Evolutionary conservation across 1,140 invertebrate species (phyloP), one percentile per base, ranked within the genome.

Genomic region (Sinella curviseta): DNA sequence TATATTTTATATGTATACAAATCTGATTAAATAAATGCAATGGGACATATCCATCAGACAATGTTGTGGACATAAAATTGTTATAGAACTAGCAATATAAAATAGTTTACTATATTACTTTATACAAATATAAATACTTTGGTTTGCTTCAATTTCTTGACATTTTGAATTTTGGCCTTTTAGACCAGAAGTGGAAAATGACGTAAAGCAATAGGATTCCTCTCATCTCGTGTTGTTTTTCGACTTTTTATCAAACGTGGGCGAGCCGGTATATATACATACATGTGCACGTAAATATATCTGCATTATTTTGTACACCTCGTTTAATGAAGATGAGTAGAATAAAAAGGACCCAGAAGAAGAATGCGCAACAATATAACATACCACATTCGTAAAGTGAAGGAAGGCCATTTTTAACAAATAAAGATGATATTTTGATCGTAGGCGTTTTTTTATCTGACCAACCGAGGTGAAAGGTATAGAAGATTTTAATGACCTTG

Each of bases 401-500:
- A 17, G 55, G 12, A 24, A 60, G 55, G 24, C n/a, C 55, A 60
- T 60, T 60, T 60, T n/a, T 24, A n/a, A 60, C 4, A 60, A 60
- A 60, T 60, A 48, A 48, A 48, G 4, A 17, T 48, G 39, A n/a
- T n/a, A n/a, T n/a, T 48, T 4, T 48, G n/a, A 24, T 60, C 55
- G 55, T 60, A 60, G 55, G 55, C n/a, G 55, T 8, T 3, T 60
- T 60, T 60, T 24, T 60, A 60, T 60, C 55, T 14, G 12, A 60
- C 12, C 12, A 17, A 17, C 4, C 17, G 39, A 26, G 55, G 55
- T 60, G 55, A 60, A 60, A 60, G 55, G 55, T 26, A 60, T 12
- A 48, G 14, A 24, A 60, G 55, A 60, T 14, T 60, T 60, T 60
- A 60, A 60, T 60, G 55, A 60, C 55, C 55, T 60, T 60, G 55